Evolutionary conservation across 2,888 invertebrate species (phyloP).

Genomic region (Lepidocyrtinus sp.): DNA sequence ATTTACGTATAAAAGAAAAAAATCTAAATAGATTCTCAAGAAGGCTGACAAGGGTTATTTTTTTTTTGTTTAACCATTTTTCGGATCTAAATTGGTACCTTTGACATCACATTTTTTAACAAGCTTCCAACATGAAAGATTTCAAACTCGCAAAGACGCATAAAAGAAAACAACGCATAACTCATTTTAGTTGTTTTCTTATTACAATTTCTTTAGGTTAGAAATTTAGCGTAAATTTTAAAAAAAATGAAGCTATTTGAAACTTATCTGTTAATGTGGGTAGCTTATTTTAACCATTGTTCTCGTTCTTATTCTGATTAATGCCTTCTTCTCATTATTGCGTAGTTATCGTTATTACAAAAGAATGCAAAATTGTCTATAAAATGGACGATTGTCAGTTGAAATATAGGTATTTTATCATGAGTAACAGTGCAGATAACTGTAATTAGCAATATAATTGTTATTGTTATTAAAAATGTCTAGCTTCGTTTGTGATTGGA

Average conservation of each 20-base stretch:
- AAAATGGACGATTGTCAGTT: background rate
- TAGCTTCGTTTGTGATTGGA: too few relatives aligned
- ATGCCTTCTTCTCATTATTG: constrained; percentile 5
- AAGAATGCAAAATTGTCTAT: background rate
- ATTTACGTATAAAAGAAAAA: too few relatives aligned
- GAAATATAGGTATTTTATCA: background rate
- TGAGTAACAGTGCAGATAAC: background rate
- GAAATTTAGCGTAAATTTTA: background rate
- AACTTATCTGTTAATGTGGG: background rate
- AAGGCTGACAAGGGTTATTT: background rate
- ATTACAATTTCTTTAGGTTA: background rate
- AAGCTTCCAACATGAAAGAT: background rate
- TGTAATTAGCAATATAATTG: background rate
- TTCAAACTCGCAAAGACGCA: background rate
- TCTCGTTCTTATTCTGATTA: constrained; percentile 4
- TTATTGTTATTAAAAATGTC: too few relatives aligned
- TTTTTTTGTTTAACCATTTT: background rate
- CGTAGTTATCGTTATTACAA: background rate
- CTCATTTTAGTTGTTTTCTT: background rate
- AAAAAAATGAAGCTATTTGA: background rate
- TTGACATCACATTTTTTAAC: background rate
- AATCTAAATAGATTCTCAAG: constrained; percentile 10
- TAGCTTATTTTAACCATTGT: background rate
- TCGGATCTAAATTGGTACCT: too few relatives aligned
- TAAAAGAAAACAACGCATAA: too few relatives aligned